Conservation (phyloP, 2,113 vertebrate genomes). For the Oriolus oriolus region DNA sequence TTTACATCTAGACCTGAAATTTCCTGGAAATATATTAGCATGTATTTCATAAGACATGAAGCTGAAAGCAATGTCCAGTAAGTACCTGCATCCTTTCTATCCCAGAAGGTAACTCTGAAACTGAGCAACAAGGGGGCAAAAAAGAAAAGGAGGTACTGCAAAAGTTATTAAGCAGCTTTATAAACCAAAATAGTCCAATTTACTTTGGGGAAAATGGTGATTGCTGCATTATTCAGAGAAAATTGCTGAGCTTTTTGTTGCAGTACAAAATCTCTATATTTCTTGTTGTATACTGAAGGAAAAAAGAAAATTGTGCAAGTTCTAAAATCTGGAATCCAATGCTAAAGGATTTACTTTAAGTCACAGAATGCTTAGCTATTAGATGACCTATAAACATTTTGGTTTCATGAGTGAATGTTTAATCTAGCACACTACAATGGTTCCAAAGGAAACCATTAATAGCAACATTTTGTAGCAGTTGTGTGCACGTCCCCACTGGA, state of each 20-base stretch:
- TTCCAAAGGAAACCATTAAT: conserved; percentile 56
- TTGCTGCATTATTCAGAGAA: conserved; percentile 36
- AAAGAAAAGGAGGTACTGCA: background rate
- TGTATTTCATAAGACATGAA: background rate
- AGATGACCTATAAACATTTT: conserved; percentile 42
- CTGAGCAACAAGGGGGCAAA: background rate
- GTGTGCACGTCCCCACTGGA: conserved; percentile 57
- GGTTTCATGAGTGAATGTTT: conserved; percentile 52
- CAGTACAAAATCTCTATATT: background rate
- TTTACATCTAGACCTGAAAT: background rate
- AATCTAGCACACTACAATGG: conserved; percentile 28
- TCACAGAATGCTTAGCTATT: background rate
- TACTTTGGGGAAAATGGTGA: background rate
- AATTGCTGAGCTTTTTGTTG: background rate
- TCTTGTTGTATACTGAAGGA: background rate
- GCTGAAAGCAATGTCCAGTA: background rate
- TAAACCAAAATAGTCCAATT: background rate
- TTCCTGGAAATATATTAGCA: background rate
- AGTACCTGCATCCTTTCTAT: background rate
- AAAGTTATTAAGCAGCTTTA: conserved; percentile 20
- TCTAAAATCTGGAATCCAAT: background rate
- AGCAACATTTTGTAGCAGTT: conserved; percentile 56
- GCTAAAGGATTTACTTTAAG: conserved; percentile 2
- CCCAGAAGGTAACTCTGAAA: background rate
- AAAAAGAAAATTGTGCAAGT: background rate